These are phyloP conservation scores for Seriola dumerili DNA, from an alignment of 2,113 vertebrate species.

Conservation along the genomic window DNA sequence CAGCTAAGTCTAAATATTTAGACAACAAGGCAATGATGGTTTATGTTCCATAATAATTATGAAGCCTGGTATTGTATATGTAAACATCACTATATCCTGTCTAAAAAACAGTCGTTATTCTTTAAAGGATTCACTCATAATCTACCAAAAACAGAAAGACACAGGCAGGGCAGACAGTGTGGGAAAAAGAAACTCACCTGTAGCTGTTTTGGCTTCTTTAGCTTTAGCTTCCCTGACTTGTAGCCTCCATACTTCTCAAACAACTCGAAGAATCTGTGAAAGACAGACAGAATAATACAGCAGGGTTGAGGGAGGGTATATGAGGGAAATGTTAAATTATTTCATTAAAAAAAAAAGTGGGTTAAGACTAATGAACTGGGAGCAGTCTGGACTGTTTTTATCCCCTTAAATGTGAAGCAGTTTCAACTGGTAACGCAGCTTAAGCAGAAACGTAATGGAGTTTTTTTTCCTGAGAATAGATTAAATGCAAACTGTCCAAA, in stretches of 20 bases:
- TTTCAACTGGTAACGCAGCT: background rate
- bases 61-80: background rate
- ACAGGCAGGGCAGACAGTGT: background rate
- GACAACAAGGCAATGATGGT: slow-evolving; percentile 11
- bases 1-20: slow-evolving; percentile 14
- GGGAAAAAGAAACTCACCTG: slow-evolving; percentile 86
- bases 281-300: slow-evolving; percentile 13
- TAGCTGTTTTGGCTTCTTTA: slow-evolving; percentile 96
- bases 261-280: slow-evolving; percentile 91
- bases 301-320: background rate
- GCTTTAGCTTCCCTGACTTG: slow-evolving; percentile 95
- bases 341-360: too few relatives aligned
- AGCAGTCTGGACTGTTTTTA: background rate
- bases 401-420: background rate
- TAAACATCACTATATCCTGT: background rate
- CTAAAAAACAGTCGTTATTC: slow-evolving; percentile 18
- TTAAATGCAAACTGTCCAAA: background rate
- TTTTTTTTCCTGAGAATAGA: background rate
- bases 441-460: background rate
- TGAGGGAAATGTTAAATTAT: background rate
- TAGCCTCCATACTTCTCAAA: slow-evolving; percentile 96
- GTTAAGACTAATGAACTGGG: too few relatives aligned
- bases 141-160: background rate
- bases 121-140: slow-evolving; percentile 16
- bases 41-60: slow-evolving; percentile 3